Conservation (phyloP, 2,113 vertebrate genomes). For the Parus major region DNA sequence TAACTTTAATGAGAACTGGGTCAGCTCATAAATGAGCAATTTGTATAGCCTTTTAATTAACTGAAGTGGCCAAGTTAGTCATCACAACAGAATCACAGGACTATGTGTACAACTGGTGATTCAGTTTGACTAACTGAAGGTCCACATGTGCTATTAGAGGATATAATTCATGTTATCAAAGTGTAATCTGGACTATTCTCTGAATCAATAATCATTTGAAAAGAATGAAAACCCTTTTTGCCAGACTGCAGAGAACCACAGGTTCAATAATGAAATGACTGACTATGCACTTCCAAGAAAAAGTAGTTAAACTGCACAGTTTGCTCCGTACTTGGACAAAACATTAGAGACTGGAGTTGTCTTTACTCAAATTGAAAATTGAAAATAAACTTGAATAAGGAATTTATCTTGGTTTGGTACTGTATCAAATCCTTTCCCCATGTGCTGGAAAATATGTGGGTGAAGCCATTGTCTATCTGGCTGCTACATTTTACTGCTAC, state of each 20-base stretch:
- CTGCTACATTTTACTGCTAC: neutral
- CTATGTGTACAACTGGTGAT: neutral
- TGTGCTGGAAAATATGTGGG: neutral
- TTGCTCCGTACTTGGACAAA: neutral
- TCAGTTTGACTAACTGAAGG: neutral
- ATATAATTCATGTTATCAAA: conserved; percentile 12
- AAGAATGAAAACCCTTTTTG: conserved; percentile 3
- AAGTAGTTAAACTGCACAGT: neutral
- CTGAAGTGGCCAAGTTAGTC: conserved; percentile 1
- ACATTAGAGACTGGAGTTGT: neutral
- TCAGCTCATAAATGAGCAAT: neutral
- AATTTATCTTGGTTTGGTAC: neutral
- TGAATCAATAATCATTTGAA: conserved; percentile 34
- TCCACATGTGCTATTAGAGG: neutral
- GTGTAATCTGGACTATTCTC: neutral
- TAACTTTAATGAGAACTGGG: neutral
- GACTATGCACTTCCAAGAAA: neutral
- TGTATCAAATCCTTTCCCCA: neutral
- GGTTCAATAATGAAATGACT: conserved; percentile 8
- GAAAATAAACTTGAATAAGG: neutral
- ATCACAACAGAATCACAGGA: neutral
- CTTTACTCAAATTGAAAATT: neutral
- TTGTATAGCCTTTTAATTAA: conserved; percentile 40
- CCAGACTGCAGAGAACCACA: neutral
- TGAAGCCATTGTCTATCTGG: neutral